These are phyloP conservation scores for Asteroscopus sphinx DNA, from an alignment of 2,888 invertebrate genomes.

Conservation along the genomic window DNA sequence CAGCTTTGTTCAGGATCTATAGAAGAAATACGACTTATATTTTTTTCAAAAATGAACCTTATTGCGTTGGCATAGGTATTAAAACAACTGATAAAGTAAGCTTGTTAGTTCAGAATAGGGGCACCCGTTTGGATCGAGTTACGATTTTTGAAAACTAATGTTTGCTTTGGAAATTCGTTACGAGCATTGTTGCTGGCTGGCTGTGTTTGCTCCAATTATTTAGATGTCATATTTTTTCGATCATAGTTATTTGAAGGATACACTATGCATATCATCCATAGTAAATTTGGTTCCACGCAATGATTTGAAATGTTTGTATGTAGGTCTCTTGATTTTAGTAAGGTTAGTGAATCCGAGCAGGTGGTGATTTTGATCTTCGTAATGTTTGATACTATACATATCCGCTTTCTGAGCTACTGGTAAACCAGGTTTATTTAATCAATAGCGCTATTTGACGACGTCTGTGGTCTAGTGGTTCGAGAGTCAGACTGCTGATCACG, in stretches of 20 bases:
- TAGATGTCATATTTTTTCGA: slow-evolving; percentile 72
- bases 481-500: no score
- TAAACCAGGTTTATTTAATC: no score
- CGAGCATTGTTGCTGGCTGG: slow-evolving; percentile 79
- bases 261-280: no score
- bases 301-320: no score
- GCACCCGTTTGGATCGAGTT: slow-evolving; percentile 85
- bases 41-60: slow-evolving; percentile 51
- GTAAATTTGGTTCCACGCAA: no score
- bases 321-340: no score
- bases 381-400: no score
- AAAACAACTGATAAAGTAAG: slow-evolving; percentile 17
- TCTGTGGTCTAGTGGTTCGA: no score
- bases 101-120: slow-evolving; percentile 66
- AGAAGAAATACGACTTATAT: slow-evolving; percentile 48
- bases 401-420: no score
- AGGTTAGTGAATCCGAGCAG: no score
- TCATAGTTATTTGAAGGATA: slow-evolving; percentile 1
- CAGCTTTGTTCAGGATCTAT: slow-evolving; percentile 75
- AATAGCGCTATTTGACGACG: no score
- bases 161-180: slow-evolving; percentile 89
- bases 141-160: slow-evolving; percentile 82
- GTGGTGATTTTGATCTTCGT: no score
- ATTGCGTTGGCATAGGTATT: slow-evolving; percentile 35
- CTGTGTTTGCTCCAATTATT: slow-evolving; percentile 76